phyloP scores from a whole-genome alignment of 2,888 invertebrate species.

The Rotaria socialis region DNA sequence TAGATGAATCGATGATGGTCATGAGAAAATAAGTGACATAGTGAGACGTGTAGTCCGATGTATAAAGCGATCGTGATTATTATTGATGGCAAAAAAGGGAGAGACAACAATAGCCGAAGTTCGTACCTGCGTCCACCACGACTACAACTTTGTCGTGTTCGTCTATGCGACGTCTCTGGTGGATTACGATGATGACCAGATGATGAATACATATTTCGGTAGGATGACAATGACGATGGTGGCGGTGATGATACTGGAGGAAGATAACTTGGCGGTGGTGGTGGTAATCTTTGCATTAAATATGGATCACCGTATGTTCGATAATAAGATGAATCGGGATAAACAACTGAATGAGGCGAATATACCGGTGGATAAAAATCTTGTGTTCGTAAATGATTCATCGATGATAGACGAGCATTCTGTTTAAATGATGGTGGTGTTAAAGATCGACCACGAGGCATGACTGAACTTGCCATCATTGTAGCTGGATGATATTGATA shows the following conservation, averaged over 20 bases:
- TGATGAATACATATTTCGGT: constrained; percentile 8
- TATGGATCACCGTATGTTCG: neutral
- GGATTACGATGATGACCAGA: neutral
- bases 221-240: neutral
- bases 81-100: neutral
- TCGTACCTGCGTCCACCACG: constrained; percentile 7
- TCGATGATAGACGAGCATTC: neutral
- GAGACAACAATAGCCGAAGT: neutral
- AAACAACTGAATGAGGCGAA: neutral
- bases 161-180: neutral
- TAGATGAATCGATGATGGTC: neutral
- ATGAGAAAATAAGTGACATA: neutral
- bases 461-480: neutral
- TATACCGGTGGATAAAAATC: neutral
- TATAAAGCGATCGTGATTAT: neutral
- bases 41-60: neutral
- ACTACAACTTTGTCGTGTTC: neutral
- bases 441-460: constrained; percentile 8
- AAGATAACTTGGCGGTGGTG: neutral
- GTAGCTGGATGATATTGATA: neutral
- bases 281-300: neutral
- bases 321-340: neutral
- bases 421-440: constrained; percentile 21
- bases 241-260: neutral
- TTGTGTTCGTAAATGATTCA: neutral